Evolutionary conservation across 2,888 invertebrate genomes (phyloP).

Genomic region (Sminthurides aquaticus): DNA sequence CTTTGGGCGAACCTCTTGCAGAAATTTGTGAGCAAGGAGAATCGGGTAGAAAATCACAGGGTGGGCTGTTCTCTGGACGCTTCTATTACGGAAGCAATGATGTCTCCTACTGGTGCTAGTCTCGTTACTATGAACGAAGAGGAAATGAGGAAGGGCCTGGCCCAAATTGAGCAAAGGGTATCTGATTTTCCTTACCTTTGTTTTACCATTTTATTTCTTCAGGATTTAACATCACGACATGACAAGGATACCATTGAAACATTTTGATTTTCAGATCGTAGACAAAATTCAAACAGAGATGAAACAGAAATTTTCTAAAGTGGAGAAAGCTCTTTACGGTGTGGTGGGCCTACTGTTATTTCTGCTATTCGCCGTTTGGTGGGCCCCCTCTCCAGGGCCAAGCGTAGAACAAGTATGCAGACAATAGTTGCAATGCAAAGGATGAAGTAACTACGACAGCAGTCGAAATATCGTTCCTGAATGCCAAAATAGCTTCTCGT

Average conservation of each 20-base stretch:
- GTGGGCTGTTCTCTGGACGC: slow-evolving; percentile 20
- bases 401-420: not conserved
- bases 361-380: slow-evolving; percentile 11
- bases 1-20: too few relatives aligned
- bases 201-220: not conserved
- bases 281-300: slow-evolving; percentile 17
- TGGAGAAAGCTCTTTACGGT: slow-evolving; percentile 20
- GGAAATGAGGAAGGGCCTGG: slow-evolving; percentile 37
- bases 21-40: slow-evolving; percentile 15
- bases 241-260: not conserved
- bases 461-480: not conserved
- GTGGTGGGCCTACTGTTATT: slow-evolving; percentile 17
- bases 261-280: slow-evolving; percentile 20
- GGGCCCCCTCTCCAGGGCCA: slow-evolving; percentile 10
- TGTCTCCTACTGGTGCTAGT: slow-evolving; percentile 17
- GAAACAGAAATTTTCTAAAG: slow-evolving; percentile 4
- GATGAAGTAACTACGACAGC: not conserved
- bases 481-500: too few relatives aligned
- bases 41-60: slow-evolving; percentile 21
- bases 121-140: slow-evolving; percentile 39
- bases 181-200: not conserved
- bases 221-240: not conserved
- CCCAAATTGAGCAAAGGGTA: slow-evolving; percentile 41
- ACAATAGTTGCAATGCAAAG: not conserved
- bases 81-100: slow-evolving; percentile 8